Percentiles rank a stretch among this genome's conserved stretches.
phyloP scores from a whole-genome alignment of 2,797 vertebrate species.

The Chelmon rostratus region DNA sequence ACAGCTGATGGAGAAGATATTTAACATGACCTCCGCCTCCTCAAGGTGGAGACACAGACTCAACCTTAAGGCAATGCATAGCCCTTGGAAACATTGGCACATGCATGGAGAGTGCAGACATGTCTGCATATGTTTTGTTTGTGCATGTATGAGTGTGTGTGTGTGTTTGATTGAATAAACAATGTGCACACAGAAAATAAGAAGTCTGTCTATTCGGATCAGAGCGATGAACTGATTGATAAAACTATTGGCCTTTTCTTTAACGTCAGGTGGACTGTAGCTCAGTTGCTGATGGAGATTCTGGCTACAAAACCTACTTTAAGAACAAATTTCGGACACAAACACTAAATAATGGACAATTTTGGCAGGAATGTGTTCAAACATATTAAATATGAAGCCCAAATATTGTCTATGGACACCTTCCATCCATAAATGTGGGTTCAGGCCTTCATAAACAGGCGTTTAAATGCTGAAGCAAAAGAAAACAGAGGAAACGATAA shows the following conservation, averaged over 20 bases:
- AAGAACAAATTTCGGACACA: slow-evolving; percentile 9
- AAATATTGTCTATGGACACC: not conserved
- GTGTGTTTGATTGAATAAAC: slow-evolving; percentile 11
- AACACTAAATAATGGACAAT: not conserved
- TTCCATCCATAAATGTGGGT: slow-evolving; percentile 1
- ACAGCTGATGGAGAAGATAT: slow-evolving; percentile 30
- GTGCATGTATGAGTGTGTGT: not conserved
- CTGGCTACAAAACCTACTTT: slow-evolving; percentile 18
- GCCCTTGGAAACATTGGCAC: slow-evolving; percentile 86
- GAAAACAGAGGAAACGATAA: not conserved
- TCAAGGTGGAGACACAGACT: slow-evolving; percentile 68
- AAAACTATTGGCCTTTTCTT: not conserved
- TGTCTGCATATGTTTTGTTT: slow-evolving; percentile 52
- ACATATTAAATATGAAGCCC: slow-evolving; percentile 13
- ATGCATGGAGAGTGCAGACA: slow-evolving; percentile 79
- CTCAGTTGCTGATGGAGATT: slow-evolving; percentile 21
- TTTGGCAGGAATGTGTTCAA: slow-evolving; percentile 46
- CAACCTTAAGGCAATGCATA: slow-evolving; percentile 85
- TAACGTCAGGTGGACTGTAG: not conserved
- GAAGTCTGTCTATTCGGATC: slow-evolving; percentile 6
- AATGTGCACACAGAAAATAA: slow-evolving; percentile 24
- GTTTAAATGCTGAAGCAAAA: slow-evolving; percentile 3
- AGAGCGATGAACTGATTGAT: not conserved
- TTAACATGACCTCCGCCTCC: slow-evolving; percentile 47
- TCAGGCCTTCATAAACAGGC: slow-evolving; percentile 16